Base-by-base conservation (phyloP, 2,113 vertebrate species). In the Pongo abelii region DNA sequence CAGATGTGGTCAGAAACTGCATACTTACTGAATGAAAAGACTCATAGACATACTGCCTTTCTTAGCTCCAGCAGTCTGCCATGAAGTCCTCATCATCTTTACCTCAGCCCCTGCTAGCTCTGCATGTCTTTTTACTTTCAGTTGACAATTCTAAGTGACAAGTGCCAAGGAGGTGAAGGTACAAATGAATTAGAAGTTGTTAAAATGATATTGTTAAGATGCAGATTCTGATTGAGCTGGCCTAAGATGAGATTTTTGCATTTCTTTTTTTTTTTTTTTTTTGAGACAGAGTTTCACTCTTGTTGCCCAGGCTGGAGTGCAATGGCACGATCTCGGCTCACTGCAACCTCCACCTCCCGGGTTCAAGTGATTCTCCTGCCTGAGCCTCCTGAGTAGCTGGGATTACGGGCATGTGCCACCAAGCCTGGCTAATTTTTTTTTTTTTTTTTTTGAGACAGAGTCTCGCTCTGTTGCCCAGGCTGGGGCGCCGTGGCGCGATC, bases 191-290 rank as follows among this genome's bases (percentile, higher is more conserved):
- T 12, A 10, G 30, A 69, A 55, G 9, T 87, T 61, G 13, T 87
- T 90, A 61, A 96, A 94, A 75, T 59, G 12, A 48, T 55, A 88
- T 12, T 83, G 43, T 88, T 77, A 67, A 84, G 96, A 93, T 88
- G 17, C 30, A 84, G 23, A 20, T 91, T 87, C 30, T 69, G 85
- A 87, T 0, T 94, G 75, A 72, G 43, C 50, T 84, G 70, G 59
- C 40, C 52, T 38, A 27, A 78, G 25, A 27, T 40, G 55, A 84
- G 92, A 80, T 16, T 64, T 93, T 74, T 80, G 11, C 38, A 32
- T 57, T 67, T 88, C 40, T 78, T 20, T 55, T 55, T 20, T 55
- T 55, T 52, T 55, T 38, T 38, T 17, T 55, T 55, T 55, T 55
- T 55, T 55, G 52, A 55, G 52, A 20, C 7, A 17, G 52, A 55